Percentiles rank a stretch among this genome's conserved stretches.
These are phyloP conservation scores for Syrmaticus mikado DNA, from an alignment of 2,113 vertebrate genomes.

Conservation along the genomic window DNA sequence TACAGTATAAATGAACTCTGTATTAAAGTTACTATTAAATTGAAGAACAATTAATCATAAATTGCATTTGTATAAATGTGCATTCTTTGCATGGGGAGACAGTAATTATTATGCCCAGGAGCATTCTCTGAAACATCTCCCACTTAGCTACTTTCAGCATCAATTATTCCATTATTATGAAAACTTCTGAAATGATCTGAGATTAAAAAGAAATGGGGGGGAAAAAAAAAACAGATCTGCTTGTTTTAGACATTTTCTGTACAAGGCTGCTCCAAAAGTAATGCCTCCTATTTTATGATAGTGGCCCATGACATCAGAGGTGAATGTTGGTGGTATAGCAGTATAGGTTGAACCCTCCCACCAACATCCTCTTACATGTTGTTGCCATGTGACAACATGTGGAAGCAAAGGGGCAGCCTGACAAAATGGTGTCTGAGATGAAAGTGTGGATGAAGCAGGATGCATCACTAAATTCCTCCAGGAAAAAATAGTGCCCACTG, in stretches of 20 bases:
- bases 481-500: not conserved
- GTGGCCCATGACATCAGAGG: not conserved
- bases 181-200: not conserved
- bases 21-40: not conserved
- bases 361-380: not conserved
- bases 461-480: not conserved
- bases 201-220: not conserved
- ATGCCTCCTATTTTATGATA: not conserved
- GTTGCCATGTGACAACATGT: not conserved
- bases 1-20: conserved; percentile 14
- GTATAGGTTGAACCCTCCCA: not conserved
- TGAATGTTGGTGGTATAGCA: not conserved
- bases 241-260: not conserved
- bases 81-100: not conserved
- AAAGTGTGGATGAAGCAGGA: not conserved
- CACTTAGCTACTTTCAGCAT: not conserved
- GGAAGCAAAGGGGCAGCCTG: not conserved
- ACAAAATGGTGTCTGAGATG: not conserved
- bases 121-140: not conserved
- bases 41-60: not conserved
- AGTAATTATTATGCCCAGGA: not conserved
- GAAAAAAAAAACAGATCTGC: not conserved
- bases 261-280: not conserved
- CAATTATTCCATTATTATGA: not conserved
- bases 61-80: not conserved